Evolutionary conservation across 2,797 vertebrate species (phyloP).

Genomic region (Crenuchus spilurus): DNA sequence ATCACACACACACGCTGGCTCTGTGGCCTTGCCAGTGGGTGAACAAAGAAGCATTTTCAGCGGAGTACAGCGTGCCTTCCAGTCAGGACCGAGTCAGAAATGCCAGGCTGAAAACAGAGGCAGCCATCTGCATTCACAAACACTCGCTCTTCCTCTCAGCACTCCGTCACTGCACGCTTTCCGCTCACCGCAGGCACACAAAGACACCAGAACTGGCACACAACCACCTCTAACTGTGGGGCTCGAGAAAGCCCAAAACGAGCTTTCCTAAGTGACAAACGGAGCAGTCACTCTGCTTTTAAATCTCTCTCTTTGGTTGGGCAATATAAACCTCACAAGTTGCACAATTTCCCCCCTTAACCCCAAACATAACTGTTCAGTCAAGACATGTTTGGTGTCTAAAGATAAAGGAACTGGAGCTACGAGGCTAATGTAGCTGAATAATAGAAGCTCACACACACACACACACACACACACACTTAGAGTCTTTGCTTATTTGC

Average conservation of each 20-base stretch:
- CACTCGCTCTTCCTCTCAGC: conserved; percentile 6
- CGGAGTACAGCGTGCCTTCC: neutral
- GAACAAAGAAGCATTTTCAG: conserved; percentile 54
- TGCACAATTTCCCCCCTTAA: neutral
- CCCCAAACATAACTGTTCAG: neutral
- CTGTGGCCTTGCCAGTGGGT: conserved; percentile 9
- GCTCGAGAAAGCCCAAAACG: neutral
- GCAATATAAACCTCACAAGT: neutral
- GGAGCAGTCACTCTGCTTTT: neutral
- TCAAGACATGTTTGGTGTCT: neutral
- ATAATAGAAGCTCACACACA: too few species aligned
- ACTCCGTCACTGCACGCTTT: neutral
- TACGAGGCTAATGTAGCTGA: too few species aligned
- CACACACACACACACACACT: too few species aligned
- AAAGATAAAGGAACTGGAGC: too few species aligned
- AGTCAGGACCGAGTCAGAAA: conserved; percentile 44
- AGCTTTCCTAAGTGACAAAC: neutral
- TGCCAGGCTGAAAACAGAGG: conserved; percentile 24
- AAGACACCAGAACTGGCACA: neutral
- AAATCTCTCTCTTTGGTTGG: neutral
- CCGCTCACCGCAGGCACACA: neutral
- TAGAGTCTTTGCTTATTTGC: too few species aligned
- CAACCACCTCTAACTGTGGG: neutral
- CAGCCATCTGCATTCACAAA: conserved; percentile 9
- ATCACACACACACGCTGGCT: conserved; percentile 16